Conservation (phyloP, 1,140 invertebrate genomes). For the Drosophila kohkoa region DNA sequence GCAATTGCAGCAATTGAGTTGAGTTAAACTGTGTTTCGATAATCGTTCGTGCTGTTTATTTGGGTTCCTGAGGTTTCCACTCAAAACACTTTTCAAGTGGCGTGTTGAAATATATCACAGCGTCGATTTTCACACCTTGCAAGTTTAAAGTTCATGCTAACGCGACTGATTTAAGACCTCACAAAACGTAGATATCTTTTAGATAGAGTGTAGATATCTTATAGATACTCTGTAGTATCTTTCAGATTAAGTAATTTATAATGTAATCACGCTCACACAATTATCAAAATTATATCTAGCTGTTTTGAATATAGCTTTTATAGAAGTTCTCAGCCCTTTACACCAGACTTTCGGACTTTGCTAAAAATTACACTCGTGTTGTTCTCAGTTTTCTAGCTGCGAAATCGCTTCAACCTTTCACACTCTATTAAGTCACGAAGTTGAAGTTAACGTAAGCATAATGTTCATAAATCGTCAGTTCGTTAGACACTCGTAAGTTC, state of each 20-base stretch:
- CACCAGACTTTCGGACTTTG: conserved; percentile 15
- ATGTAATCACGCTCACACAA: no score
- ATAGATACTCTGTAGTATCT: no score
- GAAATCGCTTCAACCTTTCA: conserved; percentile 55
- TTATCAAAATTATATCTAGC: no score
- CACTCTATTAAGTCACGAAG: conserved; percentile 49
- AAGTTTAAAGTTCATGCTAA: conserved; percentile 33
- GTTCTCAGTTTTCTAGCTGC: conserved; percentile 20
- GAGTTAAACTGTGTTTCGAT: conserved; percentile 19
- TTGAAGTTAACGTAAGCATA: conserved; percentile 8
- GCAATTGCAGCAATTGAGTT: conserved; percentile 20
- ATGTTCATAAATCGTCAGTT: conserved; percentile 30
- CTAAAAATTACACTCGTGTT: background rate
- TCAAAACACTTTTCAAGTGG: conserved; percentile 29
- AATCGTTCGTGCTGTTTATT: conserved; percentile 37
- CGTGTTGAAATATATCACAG: conserved; percentile 43
- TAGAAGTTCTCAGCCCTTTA: no score
- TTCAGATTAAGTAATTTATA: background rate
- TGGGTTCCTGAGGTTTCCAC: conserved; percentile 4
- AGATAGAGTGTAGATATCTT: no score
- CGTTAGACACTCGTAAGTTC: conserved; percentile 53
- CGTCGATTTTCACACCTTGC: conserved; percentile 13
- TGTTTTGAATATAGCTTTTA: no score
- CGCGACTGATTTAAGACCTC: background rate
- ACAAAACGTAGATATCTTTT: background rate